Conservation (phyloP, 2,888 invertebrate species). For the Brenthis ino region DNA sequence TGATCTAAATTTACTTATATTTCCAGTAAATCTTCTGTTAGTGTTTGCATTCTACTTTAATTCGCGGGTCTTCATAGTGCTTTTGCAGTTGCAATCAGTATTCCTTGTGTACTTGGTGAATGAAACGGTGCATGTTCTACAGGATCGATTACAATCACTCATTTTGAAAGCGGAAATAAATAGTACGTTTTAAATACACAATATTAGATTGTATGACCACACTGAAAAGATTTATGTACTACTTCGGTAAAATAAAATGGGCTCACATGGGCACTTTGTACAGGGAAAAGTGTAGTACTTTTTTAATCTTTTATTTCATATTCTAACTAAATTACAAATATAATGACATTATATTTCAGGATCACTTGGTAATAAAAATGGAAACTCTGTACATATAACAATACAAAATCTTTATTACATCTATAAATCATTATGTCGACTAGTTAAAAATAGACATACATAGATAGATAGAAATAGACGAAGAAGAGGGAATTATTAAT, state of each 20-base stretch:
- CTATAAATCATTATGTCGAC: neutral
- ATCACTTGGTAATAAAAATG: neutral
- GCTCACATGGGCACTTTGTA: no score
- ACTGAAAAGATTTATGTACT: no score
- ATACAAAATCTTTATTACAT: neutral
- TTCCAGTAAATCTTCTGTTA: no score
- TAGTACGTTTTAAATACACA: neutral
- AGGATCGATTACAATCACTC: neutral
- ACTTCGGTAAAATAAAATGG: no score
- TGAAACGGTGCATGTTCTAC: neutral
- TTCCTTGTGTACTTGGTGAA: constrained; percentile 2
- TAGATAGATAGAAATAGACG: no score
- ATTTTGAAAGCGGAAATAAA: neutral
- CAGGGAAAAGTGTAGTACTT: no score
- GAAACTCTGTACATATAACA: neutral
- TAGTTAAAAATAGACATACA: no score
- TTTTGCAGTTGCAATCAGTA: neutral
- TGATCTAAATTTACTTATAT: no score
- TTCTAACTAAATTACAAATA: no score
- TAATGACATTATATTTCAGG: neutral
- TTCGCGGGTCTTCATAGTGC: neutral
- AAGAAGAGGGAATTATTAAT: neutral
- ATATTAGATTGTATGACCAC: no score
- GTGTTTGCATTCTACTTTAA: no score
- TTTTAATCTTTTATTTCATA: no score